Conservation (phyloP, 2,797 vertebrate species). For the Synaphobranchus kaupii region DNA sequence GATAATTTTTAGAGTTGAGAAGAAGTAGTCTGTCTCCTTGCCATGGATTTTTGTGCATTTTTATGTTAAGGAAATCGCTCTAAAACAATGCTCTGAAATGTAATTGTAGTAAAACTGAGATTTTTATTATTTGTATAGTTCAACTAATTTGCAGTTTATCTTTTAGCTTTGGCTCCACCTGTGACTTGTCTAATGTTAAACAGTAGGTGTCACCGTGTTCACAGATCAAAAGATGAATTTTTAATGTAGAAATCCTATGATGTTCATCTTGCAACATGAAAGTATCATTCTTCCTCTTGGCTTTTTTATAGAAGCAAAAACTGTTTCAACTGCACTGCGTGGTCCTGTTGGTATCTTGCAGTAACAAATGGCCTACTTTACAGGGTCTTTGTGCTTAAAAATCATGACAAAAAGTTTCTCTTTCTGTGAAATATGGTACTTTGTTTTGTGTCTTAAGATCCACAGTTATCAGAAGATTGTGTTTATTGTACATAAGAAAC, state of each 20-base stretch:
- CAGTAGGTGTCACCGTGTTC: slow-evolving; percentile 35
- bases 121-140: not conserved
- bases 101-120: not conserved
- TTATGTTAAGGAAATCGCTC: not conserved
- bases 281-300: no score
- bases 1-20: not conserved
- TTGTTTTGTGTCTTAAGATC: not conserved
- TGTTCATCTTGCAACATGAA: not conserved
- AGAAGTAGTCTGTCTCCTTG: not conserved
- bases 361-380: no score
- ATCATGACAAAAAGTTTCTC: no score
- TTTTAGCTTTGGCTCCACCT: not conserved
- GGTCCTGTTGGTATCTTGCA: no score
- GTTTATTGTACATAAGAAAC: not conserved
- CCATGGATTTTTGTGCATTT: not conserved
- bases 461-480: not conserved
- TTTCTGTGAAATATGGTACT: not conserved
- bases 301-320: no score
- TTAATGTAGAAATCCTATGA: not conserved
- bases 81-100: not conserved
- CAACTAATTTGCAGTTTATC: not conserved
- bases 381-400: no score
- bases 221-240: not conserved
- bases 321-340: no score
- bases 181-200: slow-evolving; percentile 31